Conservation (phyloP, 2,113 vertebrate species). For the Forbesichthys agassizii region DNA sequence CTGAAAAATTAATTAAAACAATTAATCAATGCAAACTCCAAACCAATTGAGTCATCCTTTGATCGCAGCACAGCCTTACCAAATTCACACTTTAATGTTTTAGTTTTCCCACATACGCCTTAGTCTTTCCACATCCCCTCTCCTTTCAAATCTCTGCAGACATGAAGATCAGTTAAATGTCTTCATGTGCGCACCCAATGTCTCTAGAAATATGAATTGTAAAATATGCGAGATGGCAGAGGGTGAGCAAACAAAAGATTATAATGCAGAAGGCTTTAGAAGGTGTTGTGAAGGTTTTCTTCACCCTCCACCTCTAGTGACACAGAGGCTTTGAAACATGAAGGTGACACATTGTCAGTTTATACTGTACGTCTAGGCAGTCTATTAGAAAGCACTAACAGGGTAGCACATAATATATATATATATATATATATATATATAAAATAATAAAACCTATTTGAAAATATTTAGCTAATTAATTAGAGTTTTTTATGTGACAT, state of each 20-base stretch:
- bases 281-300: constrained; percentile 55
- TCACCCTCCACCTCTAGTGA: constrained; percentile 41
- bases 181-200: constrained; percentile 21
- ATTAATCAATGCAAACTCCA: constrained; percentile 28
- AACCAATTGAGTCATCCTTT: constrained; percentile 47
- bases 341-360: constrained; percentile 36
- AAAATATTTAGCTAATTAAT: too few relatives aligned
- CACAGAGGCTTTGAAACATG: constrained; percentile 47
- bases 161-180: constrained; percentile 29
- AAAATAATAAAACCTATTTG: too few relatives aligned
- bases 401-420: background rate
- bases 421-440: too few relatives aligned
- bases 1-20: constrained; percentile 38
- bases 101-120: constrained; percentile 35
- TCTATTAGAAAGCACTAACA: constrained; percentile 21
- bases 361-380: constrained; percentile 18
- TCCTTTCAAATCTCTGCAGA: constrained; percentile 37
- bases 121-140: constrained; percentile 13
- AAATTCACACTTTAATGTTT: constrained; percentile 34
- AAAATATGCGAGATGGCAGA: constrained; percentile 26
- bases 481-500: too few relatives aligned
- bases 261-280: constrained; percentile 53
- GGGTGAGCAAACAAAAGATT: constrained; percentile 37
- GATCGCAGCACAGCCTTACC: constrained; percentile 41
- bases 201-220: constrained; percentile 42